Evolutionary conservation across 1,140 invertebrate genomes (phyloP), one percentile per base, ranked within the genome.

Genomic region (Phthorimaea operculella): DNA sequence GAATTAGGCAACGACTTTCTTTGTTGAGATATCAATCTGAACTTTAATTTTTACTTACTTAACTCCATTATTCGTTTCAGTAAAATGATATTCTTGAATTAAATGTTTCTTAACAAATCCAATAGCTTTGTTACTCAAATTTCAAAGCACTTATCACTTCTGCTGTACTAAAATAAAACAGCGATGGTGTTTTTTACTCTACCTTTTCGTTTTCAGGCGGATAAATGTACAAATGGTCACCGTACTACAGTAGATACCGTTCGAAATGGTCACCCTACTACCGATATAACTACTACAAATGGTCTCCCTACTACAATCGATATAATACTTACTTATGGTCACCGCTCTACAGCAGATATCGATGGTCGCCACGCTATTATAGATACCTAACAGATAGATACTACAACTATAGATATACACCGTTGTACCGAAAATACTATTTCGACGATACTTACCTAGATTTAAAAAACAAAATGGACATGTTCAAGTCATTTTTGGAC

Each of bases 401-500:
- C n/a, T 39, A 39, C 8, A 39, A 39, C 36, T 39, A 39, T 39
- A 39, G 36, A n/a, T 39, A 39, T 39, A 10, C 36, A 39, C 36
- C 36, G n/a, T 39, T n/a, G 10, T 39, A 39, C 8, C n/a, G n/a
- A 3, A 39, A 39, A 39, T 12, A n/a, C 36, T 39, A 39, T 39
- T 39, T 39, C 36, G 36, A 39, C 36, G 36, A 39, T 39, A 39
- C 10, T 1, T 39, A 39, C 36, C n/a, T 12, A 2, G 36, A 39
- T 39, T 39, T 28, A n/a, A 36, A 16, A 14, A 12, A 39, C 36
- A 18, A 60, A 44, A 79, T 81, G 76, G 51, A 76, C 34, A 84
- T 84, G 79, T 84, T 78, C 34, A 51, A 64, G 53, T 63, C 73
- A 0, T 50, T 72, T 5, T 55, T 79, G 8, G 63, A 70, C 10